Percentiles rank a stretch among this genome's conserved stretches.
These are phyloP conservation scores for Gortyna flavago DNA, from an alignment of 2,888 invertebrate genomes.

Conservation along the genomic window DNA sequence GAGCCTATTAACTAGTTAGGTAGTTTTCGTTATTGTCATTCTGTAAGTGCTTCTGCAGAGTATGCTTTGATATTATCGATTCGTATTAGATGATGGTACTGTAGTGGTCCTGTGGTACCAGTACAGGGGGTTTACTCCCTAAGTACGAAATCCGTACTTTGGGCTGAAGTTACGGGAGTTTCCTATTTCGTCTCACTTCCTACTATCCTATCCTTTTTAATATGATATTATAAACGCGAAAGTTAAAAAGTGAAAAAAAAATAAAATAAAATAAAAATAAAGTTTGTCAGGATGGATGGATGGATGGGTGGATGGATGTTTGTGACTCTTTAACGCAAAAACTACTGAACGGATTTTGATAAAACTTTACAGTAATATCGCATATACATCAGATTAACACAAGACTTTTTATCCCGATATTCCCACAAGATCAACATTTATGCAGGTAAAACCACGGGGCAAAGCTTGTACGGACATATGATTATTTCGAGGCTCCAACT, in stretches of 20 bases:
- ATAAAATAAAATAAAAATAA: no score
- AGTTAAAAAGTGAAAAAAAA: no score
- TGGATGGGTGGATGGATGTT: neutral
- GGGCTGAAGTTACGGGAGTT: neutral
- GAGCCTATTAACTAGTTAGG: constrained; percentile 43
- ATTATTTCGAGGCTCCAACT: neutral
- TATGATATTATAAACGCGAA: neutral
- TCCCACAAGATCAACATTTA: no score
- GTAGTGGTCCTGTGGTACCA: neutral
- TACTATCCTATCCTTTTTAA: no score
- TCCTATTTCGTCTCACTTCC: neutral
- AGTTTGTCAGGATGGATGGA: neutral
- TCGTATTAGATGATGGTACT: neutral
- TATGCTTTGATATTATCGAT: constrained; percentile 10
- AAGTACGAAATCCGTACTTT: neutral
- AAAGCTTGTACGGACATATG: neutral
- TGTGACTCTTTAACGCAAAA: neutral
- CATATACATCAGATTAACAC: no score
- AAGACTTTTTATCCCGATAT: no score
- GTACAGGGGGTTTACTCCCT: neutral
- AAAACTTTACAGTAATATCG: no score
- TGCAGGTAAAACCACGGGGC: neutral
- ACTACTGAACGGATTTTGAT: neutral
- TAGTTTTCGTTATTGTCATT: constrained; percentile 28
- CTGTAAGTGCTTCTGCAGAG: constrained; percentile 19